Base-by-base conservation (phyloP, 2,113 vertebrate species). In the Mastomys coucha region DNA sequence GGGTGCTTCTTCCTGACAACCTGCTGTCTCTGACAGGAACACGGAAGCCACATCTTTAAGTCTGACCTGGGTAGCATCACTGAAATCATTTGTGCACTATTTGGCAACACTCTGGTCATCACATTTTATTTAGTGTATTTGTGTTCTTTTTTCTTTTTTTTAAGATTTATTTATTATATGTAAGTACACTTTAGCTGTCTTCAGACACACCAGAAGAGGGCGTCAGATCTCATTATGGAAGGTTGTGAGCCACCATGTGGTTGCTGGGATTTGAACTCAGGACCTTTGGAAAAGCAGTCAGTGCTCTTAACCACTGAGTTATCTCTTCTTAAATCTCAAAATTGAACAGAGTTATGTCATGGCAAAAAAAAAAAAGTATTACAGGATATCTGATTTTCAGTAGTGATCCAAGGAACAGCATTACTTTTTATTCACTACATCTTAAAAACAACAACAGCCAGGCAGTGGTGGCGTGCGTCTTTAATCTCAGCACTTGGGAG, bases 251-350 rank as follows among this genome's bases (percentile, higher is more conserved):
- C n/a, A n/a, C n/a, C n/a, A n/a, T n/a, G n/a, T n/a, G n/a, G n/a
- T n/a, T n/a, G n/a, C n/a, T n/a, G n/a, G n/a, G n/a, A n/a, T n/a
- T n/a, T n/a, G n/a, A n/a, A n/a, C n/a, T n/a, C n/a, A n/a, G n/a
- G n/a, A n/a, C n/a, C n/a, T n/a, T n/a, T n/a, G n/a, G n/a, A n/a
- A n/a, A n/a, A n/a, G n/a, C n/a, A n/a, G n/a, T n/a, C n/a, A n/a
- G n/a, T n/a, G n/a, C n/a, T n/a, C n/a, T n/a, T n/a, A n/a, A n/a
- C n/a, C n/a, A n/a, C n/a, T n/a, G n/a, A n/a, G n/a, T n/a, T n/a
- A n/a, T n/a, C n/a, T n/a, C n/a, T n/a, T 88, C 77, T 72, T 53
- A 78, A 42, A 85, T 2, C 78, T 89, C 78, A 94, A 78, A 89
- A 80, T 20, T 78, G 33, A 92, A n/a, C 22, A 45, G 36, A 70